A percentile compares a stretch with the other conserved stretches of the same genome.
These are phyloP conservation scores for Taxidea taxus DNA, from an alignment of 2,113 vertebrate genomes.

Conservation along the genomic window DNA sequence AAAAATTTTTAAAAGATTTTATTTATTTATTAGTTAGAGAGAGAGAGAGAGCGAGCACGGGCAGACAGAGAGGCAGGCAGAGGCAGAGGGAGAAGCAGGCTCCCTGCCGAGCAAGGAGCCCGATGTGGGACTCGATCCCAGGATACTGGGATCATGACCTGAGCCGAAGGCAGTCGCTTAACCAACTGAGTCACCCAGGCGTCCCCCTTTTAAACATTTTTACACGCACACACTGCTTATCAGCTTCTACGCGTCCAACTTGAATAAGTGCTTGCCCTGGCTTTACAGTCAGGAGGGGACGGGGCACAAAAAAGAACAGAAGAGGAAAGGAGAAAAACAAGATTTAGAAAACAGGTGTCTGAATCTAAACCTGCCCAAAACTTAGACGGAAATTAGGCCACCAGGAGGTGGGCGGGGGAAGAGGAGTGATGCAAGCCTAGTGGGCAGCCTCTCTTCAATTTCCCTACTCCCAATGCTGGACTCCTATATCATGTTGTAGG, in stretches of 20 bases:
- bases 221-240: neutral
- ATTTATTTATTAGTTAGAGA: too few species aligned
- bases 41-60: too few species aligned
- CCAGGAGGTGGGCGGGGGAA: too few species aligned
- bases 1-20: too few species aligned
- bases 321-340: neutral
- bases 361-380: neutral
- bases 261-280: neutral
- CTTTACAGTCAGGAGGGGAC: neutral
- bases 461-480: neutral
- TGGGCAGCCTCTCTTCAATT: neutral
- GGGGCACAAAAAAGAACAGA: neutral
- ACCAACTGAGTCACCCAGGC: too few species aligned
- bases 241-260: neutral
- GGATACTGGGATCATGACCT: too few species aligned
- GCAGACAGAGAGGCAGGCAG: too few species aligned
- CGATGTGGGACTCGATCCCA: too few species aligned
- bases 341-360: neutral
- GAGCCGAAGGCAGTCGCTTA: too few species aligned
- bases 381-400: neutral
- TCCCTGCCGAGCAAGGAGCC: too few species aligned
- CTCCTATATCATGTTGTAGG: conserved; percentile 33
- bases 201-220: neutral
- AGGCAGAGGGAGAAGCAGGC: too few species aligned
- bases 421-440: neutral